phyloP scores from a whole-genome alignment of 2,113 vertebrate genomes.

The Saccopteryx bilineata region DNA sequence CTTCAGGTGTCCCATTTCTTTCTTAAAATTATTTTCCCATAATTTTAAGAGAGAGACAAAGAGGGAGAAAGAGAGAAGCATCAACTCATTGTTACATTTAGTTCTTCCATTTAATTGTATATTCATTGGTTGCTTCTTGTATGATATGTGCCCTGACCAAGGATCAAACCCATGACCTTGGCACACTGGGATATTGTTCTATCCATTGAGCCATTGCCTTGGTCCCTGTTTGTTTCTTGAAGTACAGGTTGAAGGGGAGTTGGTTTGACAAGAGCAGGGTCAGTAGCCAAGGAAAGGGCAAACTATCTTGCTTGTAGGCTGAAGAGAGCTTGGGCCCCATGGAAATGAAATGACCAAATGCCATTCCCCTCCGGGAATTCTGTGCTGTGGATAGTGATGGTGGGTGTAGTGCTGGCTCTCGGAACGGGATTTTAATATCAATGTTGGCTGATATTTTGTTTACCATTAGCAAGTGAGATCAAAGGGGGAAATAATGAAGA shows the following conservation, averaged over 20 bases:
- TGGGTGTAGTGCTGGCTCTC: background rate
- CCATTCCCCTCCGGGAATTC: background rate
- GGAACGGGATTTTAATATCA: background rate
- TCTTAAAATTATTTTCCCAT: background rate
- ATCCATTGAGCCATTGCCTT: too few relatives aligned
- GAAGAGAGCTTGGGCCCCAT: background rate
- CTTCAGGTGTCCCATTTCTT: background rate
- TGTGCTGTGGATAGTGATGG: background rate
- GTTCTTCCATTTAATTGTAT: too few relatives aligned
- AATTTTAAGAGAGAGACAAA: too few relatives aligned
- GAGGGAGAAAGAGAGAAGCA: too few relatives aligned
- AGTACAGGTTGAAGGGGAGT: background rate
- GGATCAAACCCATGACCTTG: too few relatives aligned
- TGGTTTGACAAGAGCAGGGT: background rate
- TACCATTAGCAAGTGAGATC: background rate
- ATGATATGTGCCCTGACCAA: too few relatives aligned
- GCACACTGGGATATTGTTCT: too few relatives aligned
- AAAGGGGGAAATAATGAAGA: constrained; percentile 3
- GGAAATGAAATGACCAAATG: background rate
- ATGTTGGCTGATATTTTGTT: background rate
- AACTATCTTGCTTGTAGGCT: background rate
- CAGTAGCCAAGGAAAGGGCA: background rate
- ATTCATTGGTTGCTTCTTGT: too few relatives aligned
- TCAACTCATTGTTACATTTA: too few relatives aligned
- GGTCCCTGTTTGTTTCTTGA: background rate